Conservation (phyloP, 92 coral and sea anemone species). For the Pocillopora meandrina region DNA sequence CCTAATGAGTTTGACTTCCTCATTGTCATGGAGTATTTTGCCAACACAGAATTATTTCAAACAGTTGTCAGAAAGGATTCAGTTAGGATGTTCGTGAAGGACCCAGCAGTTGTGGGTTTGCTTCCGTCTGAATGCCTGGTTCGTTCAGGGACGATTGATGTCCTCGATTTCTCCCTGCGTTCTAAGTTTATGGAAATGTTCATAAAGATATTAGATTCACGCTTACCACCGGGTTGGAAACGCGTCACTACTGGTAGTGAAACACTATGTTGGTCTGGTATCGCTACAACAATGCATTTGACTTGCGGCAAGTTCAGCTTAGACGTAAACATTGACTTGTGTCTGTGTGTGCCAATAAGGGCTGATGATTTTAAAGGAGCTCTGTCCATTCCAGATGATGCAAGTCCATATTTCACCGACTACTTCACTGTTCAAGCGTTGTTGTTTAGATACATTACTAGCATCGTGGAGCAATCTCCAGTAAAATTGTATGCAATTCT, state of each 20-base stretch:
- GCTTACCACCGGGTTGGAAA: conserved; percentile 39
- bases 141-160: not conserved
- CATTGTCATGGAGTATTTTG: conserved; percentile 39
- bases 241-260: conserved; percentile 7
- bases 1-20: conserved; percentile 53
- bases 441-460: conserved; percentile 32
- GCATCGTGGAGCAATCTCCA: conserved; percentile 17
- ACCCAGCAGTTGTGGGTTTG: conserved; percentile 33
- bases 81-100: conserved; percentile 41
- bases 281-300: conserved; percentile 60
- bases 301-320: conserved; percentile 30
- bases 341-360: conserved; percentile 43
- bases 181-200: conserved; percentile 51
- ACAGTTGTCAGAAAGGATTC: conserved; percentile 26
- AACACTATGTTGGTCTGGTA: conserved; percentile 35
- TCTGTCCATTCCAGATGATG: conserved; percentile 41
- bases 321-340: conserved; percentile 48
- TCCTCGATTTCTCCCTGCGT: conserved; percentile 39
- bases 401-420: conserved; percentile 7
- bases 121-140: conserved; percentile 20
- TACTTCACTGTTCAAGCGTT: conserved; percentile 24
- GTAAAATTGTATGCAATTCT: conserved; percentile 48
- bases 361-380: conserved; percentile 45
- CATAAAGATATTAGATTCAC: conserved; percentile 31
- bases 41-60: conserved; percentile 44